A percentile compares a stretch with the other conserved stretches of the same genome.
These are phyloP conservation scores for Fistularia commersonii DNA, from an alignment of 2,797 vertebrate species.

Conservation along the genomic window DNA sequence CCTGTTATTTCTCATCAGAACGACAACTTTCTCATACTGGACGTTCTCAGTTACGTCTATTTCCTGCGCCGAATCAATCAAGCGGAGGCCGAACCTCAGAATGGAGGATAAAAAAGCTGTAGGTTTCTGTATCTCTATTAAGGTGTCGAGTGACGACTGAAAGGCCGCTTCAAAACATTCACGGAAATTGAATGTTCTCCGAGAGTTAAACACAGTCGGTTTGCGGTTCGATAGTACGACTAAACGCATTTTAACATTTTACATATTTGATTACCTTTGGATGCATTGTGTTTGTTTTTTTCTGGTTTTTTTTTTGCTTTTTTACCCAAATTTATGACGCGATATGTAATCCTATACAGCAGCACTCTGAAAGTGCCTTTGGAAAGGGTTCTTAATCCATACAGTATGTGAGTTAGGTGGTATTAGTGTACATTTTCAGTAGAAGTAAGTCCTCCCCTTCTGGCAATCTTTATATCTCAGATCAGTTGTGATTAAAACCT, in stretches of 20 bases:
- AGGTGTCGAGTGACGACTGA: no score
- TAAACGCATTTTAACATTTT: no score
- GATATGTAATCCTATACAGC: no score
- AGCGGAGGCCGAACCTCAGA: conserved; percentile 22
- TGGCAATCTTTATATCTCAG: conserved; percentile 22
- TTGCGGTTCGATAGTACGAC: no score
- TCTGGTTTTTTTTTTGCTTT: no score
- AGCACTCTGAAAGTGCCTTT: not conserved
- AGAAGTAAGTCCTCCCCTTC: conserved; percentile 14
- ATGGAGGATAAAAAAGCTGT: conserved; percentile 5
- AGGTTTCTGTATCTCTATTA: conserved; percentile 15
- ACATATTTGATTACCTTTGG: no score
- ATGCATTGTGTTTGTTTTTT: no score
- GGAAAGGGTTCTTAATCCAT: not conserved
- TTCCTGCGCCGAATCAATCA: conserved; percentile 53
- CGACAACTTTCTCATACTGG: conserved; percentile 19
- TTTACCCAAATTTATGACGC: no score
- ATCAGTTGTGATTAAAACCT: conserved; percentile 45
- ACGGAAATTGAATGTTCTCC: no score
- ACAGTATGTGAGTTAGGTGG: not conserved
- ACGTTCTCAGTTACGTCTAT: conserved; percentile 49
- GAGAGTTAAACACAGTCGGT: no score
- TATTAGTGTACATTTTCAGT: not conserved
- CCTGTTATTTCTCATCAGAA: conserved; percentile 41
- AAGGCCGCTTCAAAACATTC: no score